Base-by-base conservation (phyloP, 2,888 invertebrate genomes). In the Polia nebulosa region DNA sequence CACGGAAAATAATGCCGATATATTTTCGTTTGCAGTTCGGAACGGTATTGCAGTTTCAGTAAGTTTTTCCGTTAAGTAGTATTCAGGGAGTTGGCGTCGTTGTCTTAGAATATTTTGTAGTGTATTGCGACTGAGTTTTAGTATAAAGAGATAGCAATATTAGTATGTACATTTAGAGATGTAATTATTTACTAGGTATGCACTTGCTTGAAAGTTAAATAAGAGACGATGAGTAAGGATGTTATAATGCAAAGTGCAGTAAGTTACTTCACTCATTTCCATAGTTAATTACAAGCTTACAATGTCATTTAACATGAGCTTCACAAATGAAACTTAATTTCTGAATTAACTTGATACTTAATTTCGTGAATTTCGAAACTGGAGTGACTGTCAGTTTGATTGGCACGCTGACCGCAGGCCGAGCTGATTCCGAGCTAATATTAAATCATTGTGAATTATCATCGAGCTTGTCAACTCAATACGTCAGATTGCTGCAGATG, bases 1-100 rank as follows among this genome's bases (percentile, higher is more conserved):
- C 58, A 58, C 49, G 55, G 70, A 36, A 75, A 82, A 70, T 72
- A 82, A 82, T 63, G 29, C 65, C 52, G 58, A 81, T 73, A 82
- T 72, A 80, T 80, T 82, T 67, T 51, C 72, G 64, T 72, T 78
- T 70, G 41, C 20, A 53, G 36, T 67, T 53, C 55, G 27, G 34
- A 59, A 53, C 39, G 29, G 60, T 36, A 39, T 15, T 44, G 72
- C 41, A 57, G 52, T 49, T 76, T 64, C 25, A 29, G 36, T 51
- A 71, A 57, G 65, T 78, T 65, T 72, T 78, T 59, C 27, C 39
- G 17, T 56, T 63, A 58, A 53, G 47, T 45, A 20, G 44, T 58
- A 29, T 65, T 44, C 20, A 58, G 57, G 55, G 41, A 44, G 17
- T 11, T 47, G 7, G 11, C 11, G 34, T 17, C 11, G 17, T 29